These are phyloP conservation scores for Ostrea denselamellosa DNA, from an alignment of 1,140 invertebrate genomes.

Conservation along the genomic window DNA sequence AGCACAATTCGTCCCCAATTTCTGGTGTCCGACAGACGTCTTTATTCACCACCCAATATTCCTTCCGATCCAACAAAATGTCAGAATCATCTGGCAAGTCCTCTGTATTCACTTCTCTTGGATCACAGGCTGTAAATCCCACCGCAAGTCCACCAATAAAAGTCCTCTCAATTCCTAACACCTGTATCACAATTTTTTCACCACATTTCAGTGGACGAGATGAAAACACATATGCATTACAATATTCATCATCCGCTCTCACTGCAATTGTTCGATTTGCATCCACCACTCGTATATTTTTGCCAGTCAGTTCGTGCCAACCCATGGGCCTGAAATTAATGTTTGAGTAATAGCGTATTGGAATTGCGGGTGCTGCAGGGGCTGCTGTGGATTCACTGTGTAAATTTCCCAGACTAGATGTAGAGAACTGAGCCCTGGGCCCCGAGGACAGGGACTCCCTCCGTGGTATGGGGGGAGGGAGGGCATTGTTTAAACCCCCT, in stretches of 20 bases:
- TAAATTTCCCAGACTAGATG: not conserved
- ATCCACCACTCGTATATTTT: constrained; percentile 88
- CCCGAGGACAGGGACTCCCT: not conserved
- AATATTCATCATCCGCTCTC: constrained; percentile 91
- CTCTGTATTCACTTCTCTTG: constrained; percentile 83
- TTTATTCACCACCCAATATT: constrained; percentile 98
- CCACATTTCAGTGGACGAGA: constrained; percentile 89
- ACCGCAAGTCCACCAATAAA: constrained; percentile 93
- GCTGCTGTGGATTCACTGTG: constrained; percentile 34
- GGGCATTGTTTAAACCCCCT: not conserved
- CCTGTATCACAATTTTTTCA: constrained; percentile 91
- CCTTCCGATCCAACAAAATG: constrained; percentile 92
- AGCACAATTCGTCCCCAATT: constrained; percentile 93
- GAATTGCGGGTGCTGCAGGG: constrained; percentile 23
- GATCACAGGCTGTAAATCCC: constrained; percentile 96
- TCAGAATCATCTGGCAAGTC: constrained; percentile 96
- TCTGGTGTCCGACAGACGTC: constrained; percentile 91
- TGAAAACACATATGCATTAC: constrained; percentile 96
- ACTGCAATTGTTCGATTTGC: constrained; percentile 86
- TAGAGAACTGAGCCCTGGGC: constrained; percentile 7
- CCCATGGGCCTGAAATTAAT: constrained; percentile 68
- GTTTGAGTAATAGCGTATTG: constrained; percentile 67
- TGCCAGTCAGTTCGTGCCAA: constrained; percentile 85
- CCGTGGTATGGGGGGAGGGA: constrained; percentile 4
- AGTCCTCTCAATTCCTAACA: constrained; percentile 89